These are phyloP conservation scores for Chroicocephalus ridibundus DNA, from an alignment of 2,113 vertebrate species.

Conservation along the genomic window DNA sequence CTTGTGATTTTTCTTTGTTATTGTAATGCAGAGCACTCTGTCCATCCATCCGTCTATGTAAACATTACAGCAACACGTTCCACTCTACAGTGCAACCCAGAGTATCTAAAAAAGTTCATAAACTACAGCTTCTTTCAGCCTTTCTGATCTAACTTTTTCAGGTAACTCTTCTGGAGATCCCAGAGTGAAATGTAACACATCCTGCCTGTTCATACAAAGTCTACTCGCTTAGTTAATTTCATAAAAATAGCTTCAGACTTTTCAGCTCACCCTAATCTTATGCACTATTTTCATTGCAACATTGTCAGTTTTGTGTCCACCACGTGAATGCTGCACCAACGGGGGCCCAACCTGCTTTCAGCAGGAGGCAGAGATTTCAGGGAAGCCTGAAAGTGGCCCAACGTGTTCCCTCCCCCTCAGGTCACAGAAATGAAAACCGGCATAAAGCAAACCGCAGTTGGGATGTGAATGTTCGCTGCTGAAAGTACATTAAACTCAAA, in stretches of 20 bases:
- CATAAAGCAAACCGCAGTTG: not conserved
- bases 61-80: not conserved
- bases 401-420: not conserved
- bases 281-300: not conserved
- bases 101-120: not conserved
- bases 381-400: not conserved
- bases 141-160: not conserved
- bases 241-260: not conserved
- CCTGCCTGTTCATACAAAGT: not conserved
- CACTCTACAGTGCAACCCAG: not conserved
- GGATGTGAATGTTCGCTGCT: not conserved
- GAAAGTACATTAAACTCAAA: constrained; percentile 23
- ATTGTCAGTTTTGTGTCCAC: not conserved
- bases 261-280: not conserved
- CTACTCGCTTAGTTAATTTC: not conserved
- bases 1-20: not conserved
- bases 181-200: not conserved
- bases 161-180: not conserved
- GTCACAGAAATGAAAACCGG: constrained; percentile 18
- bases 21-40: not conserved
- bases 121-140: not conserved
- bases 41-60: not conserved
- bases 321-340: not conserved
- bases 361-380: not conserved
- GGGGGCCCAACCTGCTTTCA: not conserved